Base-by-base conservation (phyloP, 2,888 invertebrate genomes). In the Drosophila pseudotakahashii region DNA sequence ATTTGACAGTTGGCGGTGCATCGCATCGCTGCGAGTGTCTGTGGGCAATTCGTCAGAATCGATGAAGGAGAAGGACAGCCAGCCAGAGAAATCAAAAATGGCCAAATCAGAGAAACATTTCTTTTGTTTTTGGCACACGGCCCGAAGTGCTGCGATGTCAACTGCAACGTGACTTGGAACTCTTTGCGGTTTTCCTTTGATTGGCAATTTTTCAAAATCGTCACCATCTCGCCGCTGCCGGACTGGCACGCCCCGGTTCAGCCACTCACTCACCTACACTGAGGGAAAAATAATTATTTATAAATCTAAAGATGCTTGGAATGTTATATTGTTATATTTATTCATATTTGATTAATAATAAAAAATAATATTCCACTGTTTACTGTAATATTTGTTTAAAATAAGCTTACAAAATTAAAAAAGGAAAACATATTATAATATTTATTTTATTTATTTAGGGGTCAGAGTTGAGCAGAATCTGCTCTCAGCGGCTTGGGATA, bases 141-240 rank as follows among this genome's bases (percentile, higher is more conserved):
- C 64, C 63, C 50, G 58, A 70, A 67, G 68, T 59, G 78, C 59
- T 34, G 39, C 36, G 62, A 70, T 86, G 77, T 86, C 76, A 78
- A 81, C 63, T 83, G 83, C 82, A 88, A 79, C 79, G 81, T 76
- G 84, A 78, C 68, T 83, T 71, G 76, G 67, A 73, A 81, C 74
- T 85, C 86, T 88, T 85, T 86, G 83, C 88, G 86, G 62, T 63
- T 69, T 76, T 73, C 71, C 82, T 85, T 82, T 88, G 88, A 82
- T 88, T 75, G 82, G 72, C 86, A 85, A 83, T 83, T 83, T 83
- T 82, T 83, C 82, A 88, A 88, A 83, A 83, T 83, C 86, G 88
- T 82, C 88, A 82, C 67, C 73, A 73, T 60, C 67, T 60, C 50
- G 39, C 19, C 23, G 44, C 48, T 53, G 45, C 23, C 26, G 60